A percentile compares a stretch with the other conserved stretches of the same genome.
phyloP scores from a whole-genome alignment of 2,888 invertebrate genomes.

The Tetramorium bicarinatum region DNA sequence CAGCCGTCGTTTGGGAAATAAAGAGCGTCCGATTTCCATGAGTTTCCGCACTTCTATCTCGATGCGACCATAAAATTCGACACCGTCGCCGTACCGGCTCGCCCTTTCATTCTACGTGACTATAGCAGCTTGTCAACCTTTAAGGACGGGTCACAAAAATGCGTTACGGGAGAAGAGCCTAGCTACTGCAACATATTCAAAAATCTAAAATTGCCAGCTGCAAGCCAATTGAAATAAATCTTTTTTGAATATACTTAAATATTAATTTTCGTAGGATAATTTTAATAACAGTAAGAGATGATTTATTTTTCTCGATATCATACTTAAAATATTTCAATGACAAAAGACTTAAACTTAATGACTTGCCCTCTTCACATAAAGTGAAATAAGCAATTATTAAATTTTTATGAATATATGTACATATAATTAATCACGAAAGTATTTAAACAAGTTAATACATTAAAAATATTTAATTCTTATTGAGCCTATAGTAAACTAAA shows the following conservation, averaged over 20 bases:
- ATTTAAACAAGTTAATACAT: neutral
- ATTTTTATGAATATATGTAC: neutral
- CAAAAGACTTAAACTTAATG: neutral
- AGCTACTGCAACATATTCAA: neutral
- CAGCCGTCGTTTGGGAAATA: slow-evolving; percentile 38
- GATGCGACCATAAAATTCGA: slow-evolving; percentile 28
- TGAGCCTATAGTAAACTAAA: neutral
- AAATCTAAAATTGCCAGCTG: slow-evolving; percentile 18
- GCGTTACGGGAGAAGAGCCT: neutral
- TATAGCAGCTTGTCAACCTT: slow-evolving; percentile 15
- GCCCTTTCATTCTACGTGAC: slow-evolving; percentile 21
- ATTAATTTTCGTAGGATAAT: neutral
- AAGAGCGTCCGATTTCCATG: slow-evolving; percentile 50
- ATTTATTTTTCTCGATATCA: neutral
- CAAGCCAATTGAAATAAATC: neutral
- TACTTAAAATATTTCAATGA: neutral
- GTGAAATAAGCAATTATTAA: neutral
- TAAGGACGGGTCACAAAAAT: slow-evolving; percentile 3
- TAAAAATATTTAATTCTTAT: neutral
- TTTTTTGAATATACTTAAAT: neutral
- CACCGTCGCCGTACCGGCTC: slow-evolving; percentile 8
- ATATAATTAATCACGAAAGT: neutral
- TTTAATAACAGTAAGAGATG: neutral
- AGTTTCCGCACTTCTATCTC: slow-evolving; percentile 23
- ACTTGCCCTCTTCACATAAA: neutral